phyloP scores from a whole-genome alignment of 1,140 invertebrate species.

The Lethrus apterus region DNA sequence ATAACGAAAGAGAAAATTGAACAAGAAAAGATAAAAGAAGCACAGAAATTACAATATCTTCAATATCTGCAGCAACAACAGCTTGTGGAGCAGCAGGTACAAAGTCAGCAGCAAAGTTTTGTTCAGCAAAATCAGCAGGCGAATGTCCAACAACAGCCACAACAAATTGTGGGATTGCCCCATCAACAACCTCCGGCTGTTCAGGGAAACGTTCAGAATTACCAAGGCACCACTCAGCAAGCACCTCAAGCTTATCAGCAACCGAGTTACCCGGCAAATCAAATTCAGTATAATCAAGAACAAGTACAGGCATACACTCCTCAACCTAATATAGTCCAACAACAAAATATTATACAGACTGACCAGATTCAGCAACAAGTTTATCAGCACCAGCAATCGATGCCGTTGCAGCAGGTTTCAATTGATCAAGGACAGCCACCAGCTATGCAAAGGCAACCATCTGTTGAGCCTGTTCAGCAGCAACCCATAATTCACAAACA shows the following conservation, averaged over 20 bases:
- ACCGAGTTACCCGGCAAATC: conserved; percentile 44
- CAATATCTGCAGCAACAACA: conserved; percentile 50
- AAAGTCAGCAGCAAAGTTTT: conserved; percentile 30
- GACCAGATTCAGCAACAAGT: conserved; percentile 27
- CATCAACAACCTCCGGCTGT: conserved; percentile 35
- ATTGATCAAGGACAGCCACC: conserved; percentile 5
- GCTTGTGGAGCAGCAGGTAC: conserved; percentile 36
- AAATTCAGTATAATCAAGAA: conserved; percentile 25
- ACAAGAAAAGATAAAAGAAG: conserved; percentile 43
- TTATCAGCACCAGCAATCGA: conserved; percentile 26
- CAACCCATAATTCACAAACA: conserved; percentile 33
- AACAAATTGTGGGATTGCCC: conserved; percentile 28
- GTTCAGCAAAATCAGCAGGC: conserved; percentile 28
- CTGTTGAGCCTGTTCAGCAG: conserved; percentile 33
- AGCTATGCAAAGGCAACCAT: conserved; percentile 29
- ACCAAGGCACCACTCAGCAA: not conserved
- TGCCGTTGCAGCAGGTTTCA: conserved; percentile 6
- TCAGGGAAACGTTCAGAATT: conserved; percentile 30
- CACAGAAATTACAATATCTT: conserved; percentile 54
- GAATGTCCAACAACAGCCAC: conserved; percentile 28
- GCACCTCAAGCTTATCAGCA: conserved; percentile 35
- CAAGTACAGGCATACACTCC: conserved; percentile 25
- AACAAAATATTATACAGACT: conserved; percentile 24
- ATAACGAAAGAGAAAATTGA: conserved; percentile 54
- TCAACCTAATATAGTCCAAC: conserved; percentile 28